Base-by-base conservation (phyloP, 2,113 vertebrate species). In the Polypterus senegalus region DNA sequence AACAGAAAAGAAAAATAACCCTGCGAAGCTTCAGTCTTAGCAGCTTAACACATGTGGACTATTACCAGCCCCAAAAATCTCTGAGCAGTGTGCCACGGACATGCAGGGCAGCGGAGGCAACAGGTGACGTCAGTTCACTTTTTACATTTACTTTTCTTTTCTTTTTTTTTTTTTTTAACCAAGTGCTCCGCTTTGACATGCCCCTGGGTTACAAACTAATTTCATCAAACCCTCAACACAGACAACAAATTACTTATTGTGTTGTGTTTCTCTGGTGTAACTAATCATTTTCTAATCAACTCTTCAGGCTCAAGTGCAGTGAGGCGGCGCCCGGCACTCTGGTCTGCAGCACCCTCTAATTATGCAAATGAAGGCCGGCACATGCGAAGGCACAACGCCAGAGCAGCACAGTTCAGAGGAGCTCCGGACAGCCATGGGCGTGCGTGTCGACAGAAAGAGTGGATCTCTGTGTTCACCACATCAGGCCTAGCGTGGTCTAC, bases 201-300 rank as follows among this genome's bases (percentile, higher is more conserved):
- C 65, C 56, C 11, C 48, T 60, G 62, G 53, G 27, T 63, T 55
- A 64, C 51, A 61, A 48, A 46, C 54, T 66, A 64, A 63, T 70
- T 64, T 62, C 62, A 45, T 46, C 54, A 55, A 55, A 52, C 51
- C 45, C 60, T 58, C 60, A 59, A n/a, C 44, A 57, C 65, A 11
- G 47, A 55, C 61, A 54, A 51, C 58, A 65, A 69, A 69, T 69
- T 53, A 64, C 65, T 66, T 66, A 66, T 63, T 66, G 61, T 66
- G 59, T 57, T 58, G 60, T 66, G 68, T 66, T 70, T 64, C 58
- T 60, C 54, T 61, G 61, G 58, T 64, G 65, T 70, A 70, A 70
- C 68, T 64, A 70, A 70, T 70, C 65, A 70, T 70, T 70, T 66
- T 70, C 65, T 70, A 70, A 70, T 70, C 68, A 66, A 64, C 65